These are phyloP conservation scores for Selene dorsalis DNA, from an alignment of 2,797 vertebrate species.

Conservation along the genomic window DNA sequence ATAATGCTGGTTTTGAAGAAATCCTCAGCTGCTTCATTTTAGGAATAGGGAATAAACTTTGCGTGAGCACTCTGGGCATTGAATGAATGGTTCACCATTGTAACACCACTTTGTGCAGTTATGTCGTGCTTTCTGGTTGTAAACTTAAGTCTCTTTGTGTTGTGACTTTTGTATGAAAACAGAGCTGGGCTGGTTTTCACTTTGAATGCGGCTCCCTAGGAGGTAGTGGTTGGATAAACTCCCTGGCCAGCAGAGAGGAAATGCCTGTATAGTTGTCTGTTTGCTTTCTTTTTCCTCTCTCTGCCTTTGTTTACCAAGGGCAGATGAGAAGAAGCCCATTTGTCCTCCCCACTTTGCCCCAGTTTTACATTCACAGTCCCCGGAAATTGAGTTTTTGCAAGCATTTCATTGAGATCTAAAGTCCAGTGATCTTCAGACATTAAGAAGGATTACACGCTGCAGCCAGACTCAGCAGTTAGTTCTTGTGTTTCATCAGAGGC, in stretches of 20 bases:
- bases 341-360: slow-evolving; percentile 28
- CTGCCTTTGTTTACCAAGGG: slow-evolving; percentile 60
- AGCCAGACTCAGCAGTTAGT: slow-evolving; percentile 20
- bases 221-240: slow-evolving; percentile 49
- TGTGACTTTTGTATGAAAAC: slow-evolving; percentile 9
- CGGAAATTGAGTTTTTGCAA: slow-evolving; percentile 62
- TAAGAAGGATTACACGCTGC: slow-evolving; percentile 37
- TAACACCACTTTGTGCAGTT: background rate
- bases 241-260: slow-evolving; percentile 54
- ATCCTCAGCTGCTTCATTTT: slow-evolving; percentile 29
- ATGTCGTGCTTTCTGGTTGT: background rate
- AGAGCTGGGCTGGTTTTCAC: slow-evolving; percentile 22
- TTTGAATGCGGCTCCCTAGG: slow-evolving; percentile 45
- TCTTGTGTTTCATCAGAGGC: slow-evolving; percentile 7
- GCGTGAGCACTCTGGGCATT: slow-evolving; percentile 13
- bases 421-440: slow-evolving; percentile 39
- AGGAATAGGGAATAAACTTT: slow-evolving; percentile 26
- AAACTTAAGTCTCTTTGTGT: slow-evolving; percentile 31
- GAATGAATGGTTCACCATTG: slow-evolving; percentile 12
- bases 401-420: slow-evolving; percentile 39
- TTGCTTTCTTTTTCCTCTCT: slow-evolving; percentile 65
- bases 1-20: slow-evolving; percentile 57
- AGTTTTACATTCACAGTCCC: slow-evolving; percentile 33
- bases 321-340: slow-evolving; percentile 57
- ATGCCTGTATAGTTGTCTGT: slow-evolving; percentile 67